Evolutionary conservation across 2,113 vertebrate species (phyloP).

Genomic region (Lagopus muta): DNA sequence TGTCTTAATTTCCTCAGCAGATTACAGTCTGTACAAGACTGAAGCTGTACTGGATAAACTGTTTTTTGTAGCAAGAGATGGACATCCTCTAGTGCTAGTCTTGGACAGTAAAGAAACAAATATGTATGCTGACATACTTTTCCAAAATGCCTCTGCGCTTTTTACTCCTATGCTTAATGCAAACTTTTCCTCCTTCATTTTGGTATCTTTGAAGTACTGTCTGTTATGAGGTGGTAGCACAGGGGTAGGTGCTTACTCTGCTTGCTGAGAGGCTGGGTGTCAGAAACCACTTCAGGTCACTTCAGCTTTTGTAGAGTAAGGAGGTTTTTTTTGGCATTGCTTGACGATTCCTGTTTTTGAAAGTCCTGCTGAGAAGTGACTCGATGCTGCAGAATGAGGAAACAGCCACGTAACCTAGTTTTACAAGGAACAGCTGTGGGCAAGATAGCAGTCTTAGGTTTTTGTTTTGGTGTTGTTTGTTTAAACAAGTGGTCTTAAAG

Average conservation of each 20-base stretch:
- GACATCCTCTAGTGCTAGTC: background rate
- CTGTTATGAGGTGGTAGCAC: background rate
- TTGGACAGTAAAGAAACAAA: background rate
- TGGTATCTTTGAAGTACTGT: background rate
- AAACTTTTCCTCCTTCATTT: background rate
- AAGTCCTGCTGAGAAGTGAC: background rate
- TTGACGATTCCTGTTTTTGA: background rate
- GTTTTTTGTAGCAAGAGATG: background rate
- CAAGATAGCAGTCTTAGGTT: background rate
- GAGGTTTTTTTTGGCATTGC: background rate
- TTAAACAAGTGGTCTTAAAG: accelerated
- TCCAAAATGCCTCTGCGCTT: background rate
- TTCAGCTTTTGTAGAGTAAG: background rate
- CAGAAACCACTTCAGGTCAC: background rate
- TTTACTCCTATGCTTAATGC: background rate
- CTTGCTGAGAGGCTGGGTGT: background rate
- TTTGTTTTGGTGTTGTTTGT: background rate
- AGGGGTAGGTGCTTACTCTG: background rate
- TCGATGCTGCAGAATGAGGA: background rate
- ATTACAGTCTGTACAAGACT: background rate
- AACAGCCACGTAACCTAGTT: background rate
- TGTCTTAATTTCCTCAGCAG: background rate
- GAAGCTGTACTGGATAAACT: background rate
- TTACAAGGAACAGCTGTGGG: background rate
- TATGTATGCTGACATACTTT: background rate